Conservation (phyloP, 2,888 invertebrate genomes). For the Drosophila leonis region DNA sequence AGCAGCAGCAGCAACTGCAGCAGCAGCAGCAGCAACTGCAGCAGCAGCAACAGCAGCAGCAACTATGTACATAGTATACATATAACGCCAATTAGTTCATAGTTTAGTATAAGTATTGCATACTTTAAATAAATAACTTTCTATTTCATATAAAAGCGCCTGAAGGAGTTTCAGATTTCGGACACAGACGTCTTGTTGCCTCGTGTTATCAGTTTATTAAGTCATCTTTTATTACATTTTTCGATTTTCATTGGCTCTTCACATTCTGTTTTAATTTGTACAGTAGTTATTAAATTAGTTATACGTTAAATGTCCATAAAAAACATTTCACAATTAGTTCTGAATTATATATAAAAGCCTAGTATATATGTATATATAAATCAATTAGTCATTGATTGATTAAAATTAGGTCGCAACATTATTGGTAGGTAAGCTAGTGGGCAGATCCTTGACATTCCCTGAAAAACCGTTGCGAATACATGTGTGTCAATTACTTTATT, state of each 20-base stretch:
- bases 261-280: neutral
- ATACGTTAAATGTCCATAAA: conserved; percentile 14
- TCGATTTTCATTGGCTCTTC: neutral
- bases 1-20: neutral
- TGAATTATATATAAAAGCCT: conserved; percentile 20
- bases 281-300: conserved; percentile 18
- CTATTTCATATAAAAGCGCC: neutral
- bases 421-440: neutral
- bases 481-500: conserved; percentile 5
- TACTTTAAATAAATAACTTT: conserved; percentile 41
- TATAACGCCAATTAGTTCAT: conserved; percentile 38
- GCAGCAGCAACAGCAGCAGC: conserved; percentile 4
- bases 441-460: neutral
- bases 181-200: neutral
- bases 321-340: conserved; percentile 22
- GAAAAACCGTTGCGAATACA: conserved; percentile 8
- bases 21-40: conserved; percentile 4
- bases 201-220: neutral
- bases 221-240: neutral
- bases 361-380: conserved; percentile 12
- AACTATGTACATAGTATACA: conserved; percentile 39
- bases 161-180: too few relatives aligned
- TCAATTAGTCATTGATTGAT: conserved; percentile 6
- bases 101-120: conserved; percentile 38
- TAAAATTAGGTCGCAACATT: conserved; percentile 4